phyloP scores from a whole-genome alignment of 1,140 invertebrate genomes.

The Cydia strobilella region DNA sequence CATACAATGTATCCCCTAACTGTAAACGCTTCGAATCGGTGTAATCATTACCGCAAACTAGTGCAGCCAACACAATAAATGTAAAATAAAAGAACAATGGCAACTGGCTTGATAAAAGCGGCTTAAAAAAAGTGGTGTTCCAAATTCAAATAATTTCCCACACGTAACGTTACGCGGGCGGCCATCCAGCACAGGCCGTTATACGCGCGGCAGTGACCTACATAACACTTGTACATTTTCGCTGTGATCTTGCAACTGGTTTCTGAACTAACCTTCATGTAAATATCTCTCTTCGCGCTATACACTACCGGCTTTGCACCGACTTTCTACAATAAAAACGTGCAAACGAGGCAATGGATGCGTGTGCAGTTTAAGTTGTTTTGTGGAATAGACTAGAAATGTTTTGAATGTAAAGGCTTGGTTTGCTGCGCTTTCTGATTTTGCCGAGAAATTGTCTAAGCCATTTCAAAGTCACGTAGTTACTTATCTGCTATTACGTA shows the following conservation, averaged over 20 bases:
- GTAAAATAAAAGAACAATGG: slow-evolving; percentile 66
- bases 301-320: slow-evolving; percentile 50
- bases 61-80: slow-evolving; percentile 57
- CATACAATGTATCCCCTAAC: slow-evolving; percentile 45
- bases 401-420: slow-evolving; percentile 50
- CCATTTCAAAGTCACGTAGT: slow-evolving; percentile 70
- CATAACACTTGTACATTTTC: slow-evolving; percentile 64
- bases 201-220: slow-evolving; percentile 76
- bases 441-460: slow-evolving; percentile 67
- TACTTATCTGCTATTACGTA: slow-evolving; percentile 72
- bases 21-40: slow-evolving; percentile 57
- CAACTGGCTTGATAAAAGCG: slow-evolving; percentile 61
- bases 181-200: slow-evolving; percentile 75
- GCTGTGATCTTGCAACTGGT: slow-evolving; percentile 55
- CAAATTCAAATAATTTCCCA: slow-evolving; percentile 80
- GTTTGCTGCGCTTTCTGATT: slow-evolving; percentile 77
- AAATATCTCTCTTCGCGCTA: slow-evolving; percentile 32
- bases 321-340: neutral
- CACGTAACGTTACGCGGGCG: slow-evolving; percentile 79
- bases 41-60: slow-evolving; percentile 55
- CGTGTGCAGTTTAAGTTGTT: neutral
- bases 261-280: slow-evolving; percentile 68
- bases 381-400: slow-evolving; percentile 28
- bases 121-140: slow-evolving; percentile 65
- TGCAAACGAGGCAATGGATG: slow-evolving; percentile 36